Evolutionary conservation across 2,113 vertebrate species (phyloP), one percentile per base, ranked within the genome.

Genomic region (Anoura caudifer): DNA sequence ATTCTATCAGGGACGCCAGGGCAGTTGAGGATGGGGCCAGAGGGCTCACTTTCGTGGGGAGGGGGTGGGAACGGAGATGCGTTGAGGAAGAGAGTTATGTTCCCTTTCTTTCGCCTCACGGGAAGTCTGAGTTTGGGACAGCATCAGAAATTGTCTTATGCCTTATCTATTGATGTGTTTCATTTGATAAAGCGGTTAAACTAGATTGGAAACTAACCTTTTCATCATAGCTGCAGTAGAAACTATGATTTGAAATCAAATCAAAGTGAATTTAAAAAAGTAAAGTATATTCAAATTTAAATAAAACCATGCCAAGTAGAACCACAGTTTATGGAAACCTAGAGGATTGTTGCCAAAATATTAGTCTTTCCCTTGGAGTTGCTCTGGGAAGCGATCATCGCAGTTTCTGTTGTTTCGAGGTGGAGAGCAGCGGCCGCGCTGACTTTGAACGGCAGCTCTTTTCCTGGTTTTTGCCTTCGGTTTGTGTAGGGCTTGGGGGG

Each of bases 271-370:
- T 87, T 95, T 7, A 61, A 67, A 45, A 76, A 56, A 36, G 36
- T 79, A 80, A 72, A 86, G 54, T 41, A 33, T 36, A 45, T 36
- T 75, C 19, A 70, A 0, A 63, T 84, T 85, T 76, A 83, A 88
- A 50, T 79, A 45, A 79, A 63, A 69, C 7, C 36, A 16, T 54
- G 56, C 31, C 13, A 61, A 52, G 24, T 14, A 65, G 87, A n/a
- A 36, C 31, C 90, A 17, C 77, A 92, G 5, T 90, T 96, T 96
- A 84, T 90, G 82, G 88, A 97, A 97, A 93, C 54, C 22, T 28
- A 94, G 88, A 52, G 45, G 9, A 12, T 82, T 33, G 3, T 70
- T 96, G 87, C 87, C 17, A 11, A 87, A 26, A 10, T 72, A 94
- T 17, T 0, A 0, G 41, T 95, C 13, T 5, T 69, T 95, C 91